Conservation (phyloP, 2,797 vertebrate species). For the Avahi laniger region DNA sequence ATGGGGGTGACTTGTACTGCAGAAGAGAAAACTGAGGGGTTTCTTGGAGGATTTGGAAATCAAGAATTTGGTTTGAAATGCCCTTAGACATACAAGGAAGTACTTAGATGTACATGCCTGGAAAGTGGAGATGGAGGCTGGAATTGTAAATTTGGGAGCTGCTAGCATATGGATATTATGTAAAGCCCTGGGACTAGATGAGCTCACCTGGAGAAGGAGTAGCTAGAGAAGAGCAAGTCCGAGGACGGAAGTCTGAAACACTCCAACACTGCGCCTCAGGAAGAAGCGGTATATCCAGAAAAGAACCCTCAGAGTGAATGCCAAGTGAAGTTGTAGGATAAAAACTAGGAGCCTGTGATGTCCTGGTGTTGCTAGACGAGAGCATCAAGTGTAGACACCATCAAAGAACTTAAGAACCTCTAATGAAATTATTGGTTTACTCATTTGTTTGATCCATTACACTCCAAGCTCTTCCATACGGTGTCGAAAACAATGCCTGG, state of each 20-base stretch:
- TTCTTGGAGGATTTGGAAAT: not conserved
- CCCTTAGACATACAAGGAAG: not conserved
- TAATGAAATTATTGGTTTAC: not conserved
- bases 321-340: too few species aligned
- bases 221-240: not conserved
- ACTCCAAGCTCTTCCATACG: not conserved
- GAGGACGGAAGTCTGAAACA: not conserved
- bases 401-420: not conserved
- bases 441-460: not conserved
- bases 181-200: not conserved
- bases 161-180: not conserved
- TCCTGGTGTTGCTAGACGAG: not conserved
- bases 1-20: not conserved
- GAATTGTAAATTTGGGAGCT: not conserved
- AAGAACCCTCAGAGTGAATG: too few species aligned
- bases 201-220: not conserved
- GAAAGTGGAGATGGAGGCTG: too few species aligned
- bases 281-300: not conserved
- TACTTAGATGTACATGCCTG: not conserved
- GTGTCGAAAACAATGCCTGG: not conserved
- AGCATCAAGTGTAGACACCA: not conserved
- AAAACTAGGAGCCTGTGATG: accelerated
- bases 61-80: not conserved
- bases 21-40: not conserved
- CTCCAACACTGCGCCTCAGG: not conserved